Base-by-base conservation (phyloP, 1,140 invertebrate species). In the Caenorhabditis latens region DNA sequence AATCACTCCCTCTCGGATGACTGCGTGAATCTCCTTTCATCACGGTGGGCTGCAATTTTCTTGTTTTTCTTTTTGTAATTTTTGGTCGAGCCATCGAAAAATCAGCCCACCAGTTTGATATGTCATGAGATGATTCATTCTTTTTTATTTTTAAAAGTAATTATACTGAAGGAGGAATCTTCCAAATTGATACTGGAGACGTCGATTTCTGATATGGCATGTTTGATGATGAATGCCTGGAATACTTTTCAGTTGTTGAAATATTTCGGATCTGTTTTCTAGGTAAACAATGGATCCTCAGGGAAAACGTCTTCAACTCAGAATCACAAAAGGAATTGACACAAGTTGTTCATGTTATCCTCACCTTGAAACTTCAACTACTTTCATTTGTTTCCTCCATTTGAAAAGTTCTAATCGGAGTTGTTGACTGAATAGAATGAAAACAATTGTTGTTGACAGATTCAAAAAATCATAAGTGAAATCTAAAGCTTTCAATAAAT, bases 391-490 rank as follows among this genome's bases (percentile, higher is more conserved):
- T 7, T 9, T 40, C 24, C n/a, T 32, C 14, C 8, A 32, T 6
- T 21, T 24, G 9, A 40, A 21, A 13, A 63, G 24, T 32, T 63
- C n/a, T 8, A 1, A 13, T 2, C 65, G 65, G 46, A 71, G 40
- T 8, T 71, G 11, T 19, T 16, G 40, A 46, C 46, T 71, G 8
- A n/a, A 71, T 43, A 16, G 11, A 19, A 71, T 46, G 16, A 71
- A 71, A 16, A 71, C 46, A 8, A 71, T 71, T 19, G 65, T 43
- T 43, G 65, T 71, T 7, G 65, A 71, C 4, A 71, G 19, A 71
- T 71, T 71, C 65, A 71, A 71, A 43, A 71, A 71, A 19, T 71
- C 65, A 19, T 71, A 71, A 14, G 65, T 71, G 19, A 71, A 71
- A 71, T 71, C 40, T 13, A 71, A 19, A 46, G 24, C 42, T 71